These are phyloP conservation scores for Ascaphus truei DNA, from an alignment of 2,113 vertebrate genomes.

Conservation along the genomic window DNA sequence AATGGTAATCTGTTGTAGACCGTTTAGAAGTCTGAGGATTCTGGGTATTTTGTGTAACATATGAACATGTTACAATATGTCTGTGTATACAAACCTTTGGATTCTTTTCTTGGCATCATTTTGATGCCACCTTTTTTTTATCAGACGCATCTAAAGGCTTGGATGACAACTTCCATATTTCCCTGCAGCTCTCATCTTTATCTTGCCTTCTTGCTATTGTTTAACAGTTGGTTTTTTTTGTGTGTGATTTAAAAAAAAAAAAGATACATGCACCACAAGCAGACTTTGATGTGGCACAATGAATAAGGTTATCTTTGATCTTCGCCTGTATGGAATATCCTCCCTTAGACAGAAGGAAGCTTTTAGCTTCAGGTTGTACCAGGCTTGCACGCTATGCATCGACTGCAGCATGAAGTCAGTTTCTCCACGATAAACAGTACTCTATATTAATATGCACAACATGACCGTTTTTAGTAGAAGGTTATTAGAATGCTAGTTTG, in stretches of 20 bases:
- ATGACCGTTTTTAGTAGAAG: slow-evolving; percentile 72
- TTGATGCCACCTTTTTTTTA: neutral
- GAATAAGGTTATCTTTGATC: slow-evolving; percentile 52
- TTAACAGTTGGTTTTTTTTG: slow-evolving; percentile 67
- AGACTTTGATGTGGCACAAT: slow-evolving; percentile 67
- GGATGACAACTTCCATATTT: neutral
- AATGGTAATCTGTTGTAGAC: too few species aligned
- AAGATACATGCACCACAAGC: slow-evolving; percentile 46
- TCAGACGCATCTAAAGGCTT: neutral
- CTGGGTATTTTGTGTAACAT: too few species aligned
- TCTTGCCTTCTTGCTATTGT: slow-evolving; percentile 56
- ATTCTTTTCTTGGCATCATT: neutral
- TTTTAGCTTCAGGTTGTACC: slow-evolving; percentile 57
- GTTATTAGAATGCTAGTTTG: slow-evolving; percentile 91
- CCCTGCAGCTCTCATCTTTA: slow-evolving; percentile 52
- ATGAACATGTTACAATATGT: too few species aligned
- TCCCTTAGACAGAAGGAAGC: slow-evolving; percentile 55
- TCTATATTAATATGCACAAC: slow-evolving; percentile 80
- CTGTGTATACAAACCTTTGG: too few species aligned
- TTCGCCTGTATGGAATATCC: slow-evolving; percentile 51
- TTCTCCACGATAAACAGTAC: slow-evolving; percentile 52
- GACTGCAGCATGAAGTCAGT: slow-evolving; percentile 50
- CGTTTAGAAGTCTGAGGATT: too few species aligned
- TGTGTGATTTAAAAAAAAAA: too few species aligned
- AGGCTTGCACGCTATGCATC: slow-evolving; percentile 44